phyloP scores from a whole-genome alignment of 2,113 vertebrate species.

The Charadrius vociferus region DNA sequence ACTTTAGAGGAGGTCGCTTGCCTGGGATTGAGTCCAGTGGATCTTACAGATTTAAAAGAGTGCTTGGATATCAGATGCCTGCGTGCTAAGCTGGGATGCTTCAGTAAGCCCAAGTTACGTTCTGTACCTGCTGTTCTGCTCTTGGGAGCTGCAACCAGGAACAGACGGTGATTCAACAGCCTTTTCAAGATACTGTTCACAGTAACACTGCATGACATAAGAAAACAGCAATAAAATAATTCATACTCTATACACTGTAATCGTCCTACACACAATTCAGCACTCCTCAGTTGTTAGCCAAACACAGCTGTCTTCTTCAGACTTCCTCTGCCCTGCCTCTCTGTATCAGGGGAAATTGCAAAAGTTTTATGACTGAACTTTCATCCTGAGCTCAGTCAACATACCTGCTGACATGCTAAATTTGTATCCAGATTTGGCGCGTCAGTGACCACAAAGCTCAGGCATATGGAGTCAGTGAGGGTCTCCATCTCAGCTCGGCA shows the following conservation, averaged over 20 bases:
- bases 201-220: not conserved
- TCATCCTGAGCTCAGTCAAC: not conserved
- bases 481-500: not conserved
- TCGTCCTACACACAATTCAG: not conserved
- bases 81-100: not conserved
- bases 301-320: not conserved
- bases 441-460: not conserved
- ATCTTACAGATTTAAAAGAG: not conserved
- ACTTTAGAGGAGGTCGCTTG: not conserved
- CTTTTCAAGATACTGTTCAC: not conserved
- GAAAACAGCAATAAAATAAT: not conserved
- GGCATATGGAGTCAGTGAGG: not conserved
- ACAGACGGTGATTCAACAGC: not conserved
- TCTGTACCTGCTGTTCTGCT: slow-evolving; percentile 1
- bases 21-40: not conserved
- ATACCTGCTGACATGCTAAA: not conserved
- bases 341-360: not conserved
- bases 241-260: not conserved
- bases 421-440: not conserved
- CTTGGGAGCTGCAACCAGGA: not conserved
- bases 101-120: not conserved
- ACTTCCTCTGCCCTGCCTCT: not conserved
- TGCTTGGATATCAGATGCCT: not conserved
- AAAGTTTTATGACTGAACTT: not conserved
- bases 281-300: not conserved